Base-by-base conservation (phyloP, 2,888 invertebrate species). In the Sericinus montela region DNA sequence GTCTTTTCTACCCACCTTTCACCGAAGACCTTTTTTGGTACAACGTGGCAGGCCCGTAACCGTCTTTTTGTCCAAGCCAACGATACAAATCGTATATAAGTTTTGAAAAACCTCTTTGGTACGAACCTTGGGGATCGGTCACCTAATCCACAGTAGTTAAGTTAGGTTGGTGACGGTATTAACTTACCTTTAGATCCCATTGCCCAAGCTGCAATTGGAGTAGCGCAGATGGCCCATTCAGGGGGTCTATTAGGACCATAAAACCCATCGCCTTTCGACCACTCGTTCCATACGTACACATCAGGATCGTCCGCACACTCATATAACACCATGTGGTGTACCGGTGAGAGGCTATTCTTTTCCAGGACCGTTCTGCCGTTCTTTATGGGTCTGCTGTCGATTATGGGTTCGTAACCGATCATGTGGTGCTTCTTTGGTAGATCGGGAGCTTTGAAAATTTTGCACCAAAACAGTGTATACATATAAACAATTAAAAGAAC, bases 381-480 rank as follows among this genome's bases (percentile, higher is more conserved):
- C 32, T 69, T 78, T 25, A 88, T 76, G 0, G 86, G 86, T 47
- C 80, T 72, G 66, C 91, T 90, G 73, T 84, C 90, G 38, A 93
- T 86, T 0, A 93, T 66, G 0, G 93, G 92, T 55, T 93, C 92
- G 73, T 92, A 93, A 11, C 96, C 96, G 28, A 95, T 92, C 64
- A 96, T 94, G 64, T 96, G 96, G 67, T 96, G 94, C 65, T 95
- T 95, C 15, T 80, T 84, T 0, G 89, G 81, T 0, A 95, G 68
- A 0, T 84, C 85, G 0, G 95, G 95, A 0, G 93, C 92, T 74
- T 93, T 94, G 80, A 95, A 93, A 51, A 97, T 93, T 79, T 95
- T 96, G 79, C 96, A 96, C 95, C 95, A 96, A 78, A 96, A 97
- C 11, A 94, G 81, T n/a, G n/a, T n/a, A n/a, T n/a, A n/a, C n/a